phyloP scores from a whole-genome alignment of 1,140 invertebrate species.

The Listronotus oregonensis region DNA sequence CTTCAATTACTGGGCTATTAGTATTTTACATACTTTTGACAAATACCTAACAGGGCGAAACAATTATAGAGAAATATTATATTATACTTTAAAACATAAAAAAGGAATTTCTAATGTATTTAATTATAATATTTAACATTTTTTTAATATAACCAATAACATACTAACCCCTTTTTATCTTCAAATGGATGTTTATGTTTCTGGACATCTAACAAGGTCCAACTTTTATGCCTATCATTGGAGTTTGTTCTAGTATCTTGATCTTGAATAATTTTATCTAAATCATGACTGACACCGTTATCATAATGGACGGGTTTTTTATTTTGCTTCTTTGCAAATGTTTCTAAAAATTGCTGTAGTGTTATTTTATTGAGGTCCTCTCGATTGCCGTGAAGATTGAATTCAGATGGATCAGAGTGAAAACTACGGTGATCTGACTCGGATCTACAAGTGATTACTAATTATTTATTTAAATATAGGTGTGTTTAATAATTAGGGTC shows the following conservation, averaged over 20 bases:
- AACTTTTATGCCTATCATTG: conserved; percentile 49
- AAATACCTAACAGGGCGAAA: too few species aligned
- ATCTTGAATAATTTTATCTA: conserved; percentile 16
- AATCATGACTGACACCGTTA: not conserved
- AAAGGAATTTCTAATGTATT: too few species aligned
- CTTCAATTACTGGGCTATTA: too few species aligned
- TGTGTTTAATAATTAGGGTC: too few species aligned
- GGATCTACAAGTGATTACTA: conserved; percentile 9
- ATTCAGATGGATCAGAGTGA: conserved; percentile 3
- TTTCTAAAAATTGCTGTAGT: conserved; percentile 27
- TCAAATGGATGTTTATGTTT: conserved; percentile 66
- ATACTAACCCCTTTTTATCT: conserved; percentile 62
- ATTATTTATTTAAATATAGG: too few species aligned
- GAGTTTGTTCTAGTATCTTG: not conserved
- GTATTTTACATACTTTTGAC: too few species aligned
- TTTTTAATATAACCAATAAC: not conserved
- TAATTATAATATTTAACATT: too few species aligned
- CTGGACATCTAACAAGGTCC: conserved; percentile 59
- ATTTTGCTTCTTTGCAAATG: conserved; percentile 19
- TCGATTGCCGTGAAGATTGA: conserved; percentile 8
- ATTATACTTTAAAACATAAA: too few species aligned
- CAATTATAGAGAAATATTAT: too few species aligned
- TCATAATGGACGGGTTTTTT: not conserved
- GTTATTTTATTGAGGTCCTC: not conserved
- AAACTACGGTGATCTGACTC: conserved; percentile 22